Evolutionary conservation across 37 sponge, comb jelly and placozoan genomes (phyloP), one percentile per base, ranked within the genome.

Genomic region (Ianthella basta): DNA sequence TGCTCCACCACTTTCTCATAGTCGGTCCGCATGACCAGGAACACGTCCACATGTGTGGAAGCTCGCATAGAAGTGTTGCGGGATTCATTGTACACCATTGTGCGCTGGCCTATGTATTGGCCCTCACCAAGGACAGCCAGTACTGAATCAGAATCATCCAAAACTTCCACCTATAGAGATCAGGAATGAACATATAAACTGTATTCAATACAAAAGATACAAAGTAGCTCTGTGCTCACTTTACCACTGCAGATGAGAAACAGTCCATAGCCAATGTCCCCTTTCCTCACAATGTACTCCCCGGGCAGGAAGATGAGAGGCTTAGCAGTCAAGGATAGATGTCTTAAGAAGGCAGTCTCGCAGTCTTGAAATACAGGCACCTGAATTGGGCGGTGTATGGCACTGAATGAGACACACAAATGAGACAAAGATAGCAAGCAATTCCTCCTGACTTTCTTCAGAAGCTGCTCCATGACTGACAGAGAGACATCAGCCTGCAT

Each of bases 231-330:
- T n/a, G n/a, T n/a, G n/a, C 15, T 80, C 56, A 90, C 91, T 19
- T 30, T 72, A 60, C 92, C 92, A 84, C 85, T 82, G 56, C 75
- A 84, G 53, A 91, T 80, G 65, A 91, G 75, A 79, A 64, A 91
- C 79, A 92, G 60, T 30, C 87, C 89, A 53, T 63, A 59, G 0
- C 81, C 89, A 20, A 86, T 50, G 33, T 92, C 92, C 79, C 94
- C 89, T 74, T 88, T 88, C 59, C 64, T 74, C 36, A 94, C 85
- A 37, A 94, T 88, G 77, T 65, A 88, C 84, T 94, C 89, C 30
- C 82, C 87, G 13, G 94, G 87, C 20, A 88, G 84, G 82, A 83
- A 91, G 44, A 88, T 25, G 56, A 68, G 83, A 19, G 91, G 89
- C 66, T 88, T 85, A n/a, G 88, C 53, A 5, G 60, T 82, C 29